These are phyloP conservation scores for Blastobasis adustella DNA, from an alignment of 2,888 invertebrate species.

Conservation along the genomic window DNA sequence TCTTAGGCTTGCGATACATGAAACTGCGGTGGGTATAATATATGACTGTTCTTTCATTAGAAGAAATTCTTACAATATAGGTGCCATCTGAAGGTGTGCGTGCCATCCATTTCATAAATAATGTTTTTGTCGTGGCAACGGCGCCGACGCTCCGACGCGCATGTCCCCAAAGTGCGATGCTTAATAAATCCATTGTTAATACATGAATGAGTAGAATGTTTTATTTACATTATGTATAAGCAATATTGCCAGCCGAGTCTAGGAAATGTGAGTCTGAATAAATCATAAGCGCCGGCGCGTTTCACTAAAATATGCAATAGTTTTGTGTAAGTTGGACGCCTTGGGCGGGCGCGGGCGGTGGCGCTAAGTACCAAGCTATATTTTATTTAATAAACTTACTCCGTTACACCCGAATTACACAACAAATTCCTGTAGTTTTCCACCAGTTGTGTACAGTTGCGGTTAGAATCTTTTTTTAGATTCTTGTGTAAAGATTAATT, in stretches of 20 bases:
- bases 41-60: too few relatives aligned
- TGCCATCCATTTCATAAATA: too few relatives aligned
- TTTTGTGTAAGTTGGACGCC: slow-evolving; percentile 69
- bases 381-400: slow-evolving; percentile 65
- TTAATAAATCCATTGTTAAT: too few relatives aligned
- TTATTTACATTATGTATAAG: slow-evolving; percentile 59
- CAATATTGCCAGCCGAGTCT: slow-evolving; percentile 54
- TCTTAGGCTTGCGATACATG: too few relatives aligned
- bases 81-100: too few relatives aligned
- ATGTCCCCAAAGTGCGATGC: too few relatives aligned
- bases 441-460: slow-evolving; percentile 38
- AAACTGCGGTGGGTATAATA: too few relatives aligned
- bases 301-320: slow-evolving; percentile 68
- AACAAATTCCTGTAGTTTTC: slow-evolving; percentile 45
- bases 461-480: too few relatives aligned
- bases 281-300: slow-evolving; percentile 60
- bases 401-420: slow-evolving; percentile 41
- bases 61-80: too few relatives aligned
- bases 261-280: slow-evolving; percentile 65
- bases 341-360: slow-evolving; percentile 38
- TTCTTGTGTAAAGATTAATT: neutral
- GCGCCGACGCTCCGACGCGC: too few relatives aligned
- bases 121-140: too few relatives aligned
- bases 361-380: slow-evolving; percentile 51
- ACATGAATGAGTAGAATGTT: slow-evolving; percentile 23